Evolutionary conservation across 2,888 invertebrate species (phyloP), one percentile per base, ranked within the genome.

Genomic region (Agrilus biguttatus): DNA sequence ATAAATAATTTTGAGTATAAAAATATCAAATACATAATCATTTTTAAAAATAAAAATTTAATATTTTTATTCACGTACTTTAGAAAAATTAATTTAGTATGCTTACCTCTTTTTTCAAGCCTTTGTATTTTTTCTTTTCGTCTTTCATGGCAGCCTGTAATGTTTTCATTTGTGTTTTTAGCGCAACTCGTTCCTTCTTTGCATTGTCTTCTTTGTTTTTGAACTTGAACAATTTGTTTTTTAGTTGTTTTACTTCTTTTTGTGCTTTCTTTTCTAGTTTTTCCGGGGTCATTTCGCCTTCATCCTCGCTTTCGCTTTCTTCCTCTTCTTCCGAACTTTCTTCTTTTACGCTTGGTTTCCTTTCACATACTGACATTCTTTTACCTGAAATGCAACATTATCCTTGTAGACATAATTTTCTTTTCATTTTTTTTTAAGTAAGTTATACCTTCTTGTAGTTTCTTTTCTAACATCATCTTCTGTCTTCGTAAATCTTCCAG

Each of bases 91-190:
- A 3, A 17, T 17, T 17, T 17, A 17, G 17, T 36, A 6, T 5
- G 33, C 33, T 51, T 47, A 88, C 88, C 68, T 90, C 89, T 51
- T 86, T 86, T 61, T 89, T 86, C 36, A 90, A 65, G 52, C 78
- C 77, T 58, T 83, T 86, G 65, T 81, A 87, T 65, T 85, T 86
- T 56, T 80, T 80, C 58, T 83, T 85, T 55, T 87, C 89, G 35
- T 83, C 82, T 54, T 79, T 83, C 42, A 87, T 73, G 41, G 80
- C 74, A 8, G 75, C 73, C 54, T 87, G 86, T 61, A 86, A 80
- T 57, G 84, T 86, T 57, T 84, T 87, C 59, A 89, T 78, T 43
- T 85, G 78, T 59, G 83, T 81, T 55, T 84, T 84, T 43, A 86
- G 72, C 12, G 76, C 83, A 56, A 78, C 73, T 48, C 89, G 71